phyloP scores from a whole-genome alignment of 2,797 vertebrate species.

The Aselliscus stoliczkanus region DNA sequence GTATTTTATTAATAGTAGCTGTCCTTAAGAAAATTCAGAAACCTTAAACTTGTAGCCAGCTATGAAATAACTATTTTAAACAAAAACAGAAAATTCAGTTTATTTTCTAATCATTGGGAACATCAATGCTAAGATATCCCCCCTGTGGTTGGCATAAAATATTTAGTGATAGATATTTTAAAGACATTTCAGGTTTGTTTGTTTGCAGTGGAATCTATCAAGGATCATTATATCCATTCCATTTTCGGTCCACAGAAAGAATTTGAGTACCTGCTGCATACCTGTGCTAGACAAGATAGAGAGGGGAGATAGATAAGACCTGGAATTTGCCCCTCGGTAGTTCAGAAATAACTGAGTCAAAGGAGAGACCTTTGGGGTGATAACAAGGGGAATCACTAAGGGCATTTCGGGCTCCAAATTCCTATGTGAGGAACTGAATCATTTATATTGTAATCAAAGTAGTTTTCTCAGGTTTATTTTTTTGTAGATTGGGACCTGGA shows the following conservation, averaged over 20 bases:
- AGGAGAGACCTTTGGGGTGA: not conserved
- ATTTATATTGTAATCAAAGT: not conserved
- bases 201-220: not conserved
- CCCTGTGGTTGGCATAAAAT: not conserved
- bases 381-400: not conserved
- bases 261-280: not conserved
- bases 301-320: not conserved
- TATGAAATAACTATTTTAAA: not conserved
- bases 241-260: not conserved
- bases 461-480: not conserved
- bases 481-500: not conserved
- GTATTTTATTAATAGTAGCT: not conserved
- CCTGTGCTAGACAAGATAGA: not conserved
- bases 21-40: conserved; percentile 6
- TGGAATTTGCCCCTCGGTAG: not conserved
- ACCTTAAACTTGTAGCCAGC: not conserved
- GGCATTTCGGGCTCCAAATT: not conserved
- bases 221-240: not conserved
- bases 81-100: not conserved
- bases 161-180: not conserved
- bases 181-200: not conserved
- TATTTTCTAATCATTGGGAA: not conserved
- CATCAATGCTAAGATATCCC: not conserved
- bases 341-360: not conserved
- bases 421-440: not conserved